A percentile compares a stretch with the other conserved stretches of the same genome.
Conservation (phyloP, 2,113 vertebrate species). For the Heterochromis multidens region DNA sequence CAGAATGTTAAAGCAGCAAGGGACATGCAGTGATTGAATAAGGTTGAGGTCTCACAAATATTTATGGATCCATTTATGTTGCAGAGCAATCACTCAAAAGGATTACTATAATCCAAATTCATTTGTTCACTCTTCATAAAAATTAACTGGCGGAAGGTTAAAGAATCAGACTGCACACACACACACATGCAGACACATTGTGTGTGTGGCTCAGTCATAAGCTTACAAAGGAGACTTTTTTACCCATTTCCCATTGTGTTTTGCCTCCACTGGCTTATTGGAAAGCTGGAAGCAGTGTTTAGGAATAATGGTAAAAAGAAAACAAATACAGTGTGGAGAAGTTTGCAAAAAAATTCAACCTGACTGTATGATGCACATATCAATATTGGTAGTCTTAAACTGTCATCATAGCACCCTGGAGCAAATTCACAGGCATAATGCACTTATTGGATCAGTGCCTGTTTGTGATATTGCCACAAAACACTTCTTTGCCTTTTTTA, state of each 20-base stretch:
- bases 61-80: background rate
- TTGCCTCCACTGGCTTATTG: background rate
- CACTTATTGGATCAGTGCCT: background rate
- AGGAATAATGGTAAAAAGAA: background rate
- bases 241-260: background rate
- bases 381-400: background rate
- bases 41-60: slow-evolving; percentile 3
- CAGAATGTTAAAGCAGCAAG: background rate
- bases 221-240: background rate
- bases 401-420: background rate
- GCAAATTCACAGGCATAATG: background rate
- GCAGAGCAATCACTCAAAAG: background rate
- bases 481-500: background rate
- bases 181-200: background rate
- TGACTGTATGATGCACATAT: too few relatives aligned
- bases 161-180: background rate
- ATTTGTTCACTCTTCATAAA: background rate
- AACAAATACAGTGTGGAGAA: background rate
- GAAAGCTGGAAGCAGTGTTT: background rate
- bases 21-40: background rate
- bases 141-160: background rate
- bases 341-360: background rate
- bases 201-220: background rate
- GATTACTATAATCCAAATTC: background rate
- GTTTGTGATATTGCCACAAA: background rate